A percentile compares a stretch with the other conserved stretches of the same genome.
These are phyloP conservation scores for Sinhomidia bicolor DNA, from an alignment of 2,888 invertebrate genomes.

Conservation along the genomic window DNA sequence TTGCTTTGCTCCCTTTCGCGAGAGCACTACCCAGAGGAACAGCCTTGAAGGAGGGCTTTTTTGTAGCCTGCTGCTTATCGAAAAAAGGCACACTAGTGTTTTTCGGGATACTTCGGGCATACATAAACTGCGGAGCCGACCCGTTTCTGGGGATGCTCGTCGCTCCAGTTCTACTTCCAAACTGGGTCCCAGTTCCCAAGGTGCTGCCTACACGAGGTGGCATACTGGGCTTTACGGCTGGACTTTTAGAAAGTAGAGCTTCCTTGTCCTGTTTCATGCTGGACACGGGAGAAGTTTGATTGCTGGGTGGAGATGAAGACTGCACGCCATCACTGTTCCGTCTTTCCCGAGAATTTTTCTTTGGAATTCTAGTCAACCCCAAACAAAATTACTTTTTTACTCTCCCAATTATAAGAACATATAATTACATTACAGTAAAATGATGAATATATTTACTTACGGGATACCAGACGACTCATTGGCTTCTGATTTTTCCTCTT, in stretches of 20 bases:
- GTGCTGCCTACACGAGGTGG: slow-evolving; percentile 77
- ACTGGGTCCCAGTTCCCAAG: slow-evolving; percentile 63
- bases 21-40: slow-evolving; percentile 76
- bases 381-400: too few species aligned
- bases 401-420: too few species aligned
- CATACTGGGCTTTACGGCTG: slow-evolving; percentile 73
- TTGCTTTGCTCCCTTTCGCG: slow-evolving; percentile 76
- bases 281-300: slow-evolving; percentile 64
- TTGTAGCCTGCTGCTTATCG: slow-evolving; percentile 87
- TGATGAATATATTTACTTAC: slow-evolving; percentile 41
- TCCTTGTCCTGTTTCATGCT: slow-evolving; percentile 62
- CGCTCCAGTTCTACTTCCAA: slow-evolving; percentile 66
- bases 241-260: slow-evolving; percentile 63
- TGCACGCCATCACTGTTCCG: slow-evolving; percentile 78
- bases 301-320: slow-evolving; percentile 68
- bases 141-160: slow-evolving; percentile 80
- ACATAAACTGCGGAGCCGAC: slow-evolving; percentile 79
- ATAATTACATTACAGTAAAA: too few species aligned
- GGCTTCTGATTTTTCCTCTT: slow-evolving; percentile 54
- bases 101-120: slow-evolving; percentile 85
- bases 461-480: slow-evolving; percentile 67
- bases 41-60: slow-evolving; percentile 81
- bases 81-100: slow-evolving; percentile 95
- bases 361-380: slow-evolving; percentile 63
- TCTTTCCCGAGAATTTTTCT: slow-evolving; percentile 68